A percentile compares a stretch with the other conserved stretches of the same genome.
Conservation (phyloP, 1,140 invertebrate species). For the Diorhabda elongata region DNA sequence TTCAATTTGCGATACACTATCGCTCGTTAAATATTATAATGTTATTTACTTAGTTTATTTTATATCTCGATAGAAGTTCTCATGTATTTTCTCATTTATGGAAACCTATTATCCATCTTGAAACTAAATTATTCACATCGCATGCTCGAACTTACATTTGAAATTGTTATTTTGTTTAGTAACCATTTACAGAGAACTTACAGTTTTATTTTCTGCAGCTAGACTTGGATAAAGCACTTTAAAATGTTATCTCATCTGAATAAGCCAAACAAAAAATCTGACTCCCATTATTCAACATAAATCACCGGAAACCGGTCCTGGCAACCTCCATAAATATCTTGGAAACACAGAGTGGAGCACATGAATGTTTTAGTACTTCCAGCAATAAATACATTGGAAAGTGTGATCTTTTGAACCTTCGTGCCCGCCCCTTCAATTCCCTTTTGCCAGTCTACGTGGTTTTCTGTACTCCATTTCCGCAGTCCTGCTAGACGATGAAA, state of each 20-base stretch:
- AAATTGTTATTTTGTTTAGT: no score
- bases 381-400: conserved; percentile 2
- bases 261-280: conserved; percentile 2
- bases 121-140: no score
- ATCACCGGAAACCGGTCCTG: conserved; percentile 1
- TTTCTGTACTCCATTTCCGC: no score
- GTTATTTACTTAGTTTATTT: no score
- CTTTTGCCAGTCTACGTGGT: neutral
- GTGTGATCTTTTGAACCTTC: neutral
- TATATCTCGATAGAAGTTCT: no score
- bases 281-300: neutral
- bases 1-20: no score
- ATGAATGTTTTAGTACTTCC: conserved; percentile 2
- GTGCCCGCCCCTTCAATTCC: neutral
- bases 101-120: no score
- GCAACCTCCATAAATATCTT: conserved; percentile 2
- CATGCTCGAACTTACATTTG: no score
- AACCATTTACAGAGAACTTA: neutral
- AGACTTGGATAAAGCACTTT: neutral
- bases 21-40: no score
- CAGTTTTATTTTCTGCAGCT: neutral
- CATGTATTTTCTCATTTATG: no score
- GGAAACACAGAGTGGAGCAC: neutral
- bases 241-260: neutral
- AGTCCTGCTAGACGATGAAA: no score